Base-by-base conservation (phyloP, 2,113 vertebrate genomes). In the Trachemys scripta region DNA sequence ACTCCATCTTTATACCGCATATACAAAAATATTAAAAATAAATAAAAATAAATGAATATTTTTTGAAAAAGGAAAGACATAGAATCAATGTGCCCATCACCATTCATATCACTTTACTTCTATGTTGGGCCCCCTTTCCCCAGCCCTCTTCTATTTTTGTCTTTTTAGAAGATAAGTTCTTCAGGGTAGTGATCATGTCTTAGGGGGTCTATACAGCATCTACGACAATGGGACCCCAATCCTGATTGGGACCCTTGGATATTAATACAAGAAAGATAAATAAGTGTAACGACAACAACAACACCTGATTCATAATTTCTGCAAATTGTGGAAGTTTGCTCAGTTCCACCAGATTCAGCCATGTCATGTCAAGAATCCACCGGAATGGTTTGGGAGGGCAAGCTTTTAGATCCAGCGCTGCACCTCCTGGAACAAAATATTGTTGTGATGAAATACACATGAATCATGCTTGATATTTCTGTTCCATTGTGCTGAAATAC, bases 311-410 rank as follows among this genome's bases (percentile, higher is more conserved):
- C 98, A 98, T 97, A 92, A 98, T 98, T 85, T 97, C 93, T 97
- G 95, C 92, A 96, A 99, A 99, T 11, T 97, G 97, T 8, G 98
- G 97, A 54, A 98, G 96, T 96, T 98, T 98, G 76, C 96, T 98
- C 90, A 99, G 57, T 97, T 99, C 98, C 51, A 98, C 98, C 4
- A 99, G 93, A 89, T 98, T 98, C 85, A 98, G 94, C 98, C 98
- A 99, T 9, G 95, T 96, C 97, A 98, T 97, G 51, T 99, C 98
- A 35, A 98, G 98, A 94, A 98, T 98, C 98, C 98, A 99, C 42
- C 95, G 94, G 53, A 97, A 97, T 0, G 98, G 98, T 85, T 98
- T 99, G 42, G 98, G 96, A 80, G 98, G 98, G 86, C 98, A 98
- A 92, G 98, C 96, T 94, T 98, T 98, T 89, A 98, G 97, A 90